phyloP scores from a whole-genome alignment of 2,797 vertebrate species.

The Sardinella longiceps region DNA sequence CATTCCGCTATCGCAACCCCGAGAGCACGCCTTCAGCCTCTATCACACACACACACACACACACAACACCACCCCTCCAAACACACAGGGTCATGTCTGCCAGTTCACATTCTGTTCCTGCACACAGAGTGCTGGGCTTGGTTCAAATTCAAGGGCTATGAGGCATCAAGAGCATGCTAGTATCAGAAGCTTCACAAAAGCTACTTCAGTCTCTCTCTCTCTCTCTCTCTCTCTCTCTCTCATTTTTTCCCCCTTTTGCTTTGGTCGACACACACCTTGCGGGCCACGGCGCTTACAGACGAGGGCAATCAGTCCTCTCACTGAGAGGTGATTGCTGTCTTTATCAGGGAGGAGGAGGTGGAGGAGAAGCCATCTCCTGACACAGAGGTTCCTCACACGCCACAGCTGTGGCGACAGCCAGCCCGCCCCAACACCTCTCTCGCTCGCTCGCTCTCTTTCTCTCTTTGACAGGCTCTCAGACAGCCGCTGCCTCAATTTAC shows the following conservation, averaged over 20 bases:
- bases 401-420: slow-evolving; percentile 3
- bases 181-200: neutral
- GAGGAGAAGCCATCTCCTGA: slow-evolving; percentile 58
- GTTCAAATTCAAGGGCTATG: neutral
- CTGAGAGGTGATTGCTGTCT: slow-evolving; percentile 33
- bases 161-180: neutral
- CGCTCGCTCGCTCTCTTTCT: slow-evolving; percentile 20
- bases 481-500: slow-evolving; percentile 45
- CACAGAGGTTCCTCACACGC: slow-evolving; percentile 4
- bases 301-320: slow-evolving; percentile 26
- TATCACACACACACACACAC: slow-evolving; percentile 6
- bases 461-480: slow-evolving; percentile 46
- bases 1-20: slow-evolving; percentile 48
- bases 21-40: slow-evolving; percentile 41
- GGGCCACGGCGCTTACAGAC: neutral
- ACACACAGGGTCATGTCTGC: slow-evolving; percentile 1
- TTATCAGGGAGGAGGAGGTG: slow-evolving; percentile 53
- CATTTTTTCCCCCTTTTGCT: neutral
- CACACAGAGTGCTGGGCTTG: neutral
- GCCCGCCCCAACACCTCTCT: neutral
- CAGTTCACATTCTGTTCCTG: neutral
- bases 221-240: neutral
- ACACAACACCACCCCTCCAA: slow-evolving; percentile 41
- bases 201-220: neutral
- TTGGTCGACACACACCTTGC: neutral